Base-by-base conservation (phyloP, 2,113 vertebrate genomes). In the Alosa alosa region DNA sequence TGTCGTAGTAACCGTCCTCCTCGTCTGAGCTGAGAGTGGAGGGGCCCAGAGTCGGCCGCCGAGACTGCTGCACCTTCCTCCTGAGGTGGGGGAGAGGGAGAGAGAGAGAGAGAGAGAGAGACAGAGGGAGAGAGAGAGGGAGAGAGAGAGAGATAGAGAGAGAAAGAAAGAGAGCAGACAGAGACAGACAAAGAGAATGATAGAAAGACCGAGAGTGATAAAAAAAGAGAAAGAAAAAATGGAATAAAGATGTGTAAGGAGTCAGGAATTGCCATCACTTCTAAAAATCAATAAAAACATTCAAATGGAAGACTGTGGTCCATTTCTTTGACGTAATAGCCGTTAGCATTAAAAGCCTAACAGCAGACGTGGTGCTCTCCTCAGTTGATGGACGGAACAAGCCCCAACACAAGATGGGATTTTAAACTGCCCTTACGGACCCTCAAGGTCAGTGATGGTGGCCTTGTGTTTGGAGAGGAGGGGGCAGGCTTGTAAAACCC, bases 21-120 rank as follows among this genome's bases (percentile, higher is more conserved):
- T 98, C 97, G 0, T 98, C 98, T 0, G 97, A 98, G 93, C 97
- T 99, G 18, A 97, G 85, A 75, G 88, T 81, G 5, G 94, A 91
- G 1, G 94, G 93, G 13, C 95, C 92, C 6, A 96, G 88, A 0
- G 94, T 90, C 0, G 94, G 81, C 0, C 96, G 96, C 3, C 92
- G 91, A 0, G 90, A 78, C 5, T 93, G 92, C 86, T 96, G 90
- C 0, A 91, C 90, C 90, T 96, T 98, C 85, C 97, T 94, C 94
- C 98, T 99, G 87, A 64, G 22, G 57, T n/a, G 57, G 57, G 8
- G 41, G 1, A 44, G 82, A 36, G 22, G 25, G 22, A 64, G 57
- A n/a, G 22, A 22, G 57, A 22, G 6, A 64, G 57, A 64, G 22
- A n/a, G 22, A 9, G 9, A 50, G 0, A 9, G 13, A 57, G 4